phyloP scores from a whole-genome alignment of 2,113 vertebrate species.

The Platysteira castanea region DNA sequence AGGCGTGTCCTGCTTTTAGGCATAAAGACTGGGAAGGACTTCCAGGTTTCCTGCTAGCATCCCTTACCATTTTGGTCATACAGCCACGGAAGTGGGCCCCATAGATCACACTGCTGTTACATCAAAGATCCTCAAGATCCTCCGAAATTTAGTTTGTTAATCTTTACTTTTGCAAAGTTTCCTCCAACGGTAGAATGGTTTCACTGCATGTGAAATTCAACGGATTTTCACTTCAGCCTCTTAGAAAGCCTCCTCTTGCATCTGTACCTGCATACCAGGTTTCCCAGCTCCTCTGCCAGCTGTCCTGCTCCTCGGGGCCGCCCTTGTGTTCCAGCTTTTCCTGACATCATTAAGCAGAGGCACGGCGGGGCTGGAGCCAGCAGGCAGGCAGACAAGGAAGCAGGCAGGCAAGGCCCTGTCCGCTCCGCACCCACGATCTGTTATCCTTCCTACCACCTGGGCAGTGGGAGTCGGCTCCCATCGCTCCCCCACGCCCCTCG shows the following conservation, averaged over 20 bases:
- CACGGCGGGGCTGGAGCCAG: background rate
- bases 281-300: background rate
- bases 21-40: background rate
- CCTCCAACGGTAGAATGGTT: background rate
- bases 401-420: background rate
- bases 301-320: background rate
- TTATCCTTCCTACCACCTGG: background rate
- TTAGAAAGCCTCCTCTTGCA: background rate
- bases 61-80: background rate
- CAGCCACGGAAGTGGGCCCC: background rate
- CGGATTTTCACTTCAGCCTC: background rate
- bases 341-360: background rate
- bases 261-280: background rate
- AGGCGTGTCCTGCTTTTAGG: background rate
- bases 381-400: background rate
- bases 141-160: background rate
- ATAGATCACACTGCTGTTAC: accelerated
- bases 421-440: background rate
- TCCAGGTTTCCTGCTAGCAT: background rate
- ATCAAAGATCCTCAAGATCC: background rate
- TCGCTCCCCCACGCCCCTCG: accelerated
- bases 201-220: background rate
- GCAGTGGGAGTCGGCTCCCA: background rate
- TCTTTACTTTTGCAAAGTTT: background rate
- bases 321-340: background rate